Conservation (phyloP, 2,113 vertebrate genomes). For the Eubucco bourcierii region DNA sequence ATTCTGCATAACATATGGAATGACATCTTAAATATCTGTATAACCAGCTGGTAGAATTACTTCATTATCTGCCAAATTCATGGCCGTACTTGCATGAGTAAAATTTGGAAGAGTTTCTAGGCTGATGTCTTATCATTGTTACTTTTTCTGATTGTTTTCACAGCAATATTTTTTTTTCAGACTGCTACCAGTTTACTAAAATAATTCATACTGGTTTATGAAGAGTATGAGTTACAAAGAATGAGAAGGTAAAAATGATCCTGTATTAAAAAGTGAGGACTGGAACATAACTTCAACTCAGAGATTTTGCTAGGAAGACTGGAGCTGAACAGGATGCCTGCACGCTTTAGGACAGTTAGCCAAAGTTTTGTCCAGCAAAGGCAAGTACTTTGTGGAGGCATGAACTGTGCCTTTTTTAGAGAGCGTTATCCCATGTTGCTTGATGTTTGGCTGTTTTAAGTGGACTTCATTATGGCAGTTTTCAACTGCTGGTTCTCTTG, state of each 20-base stretch:
- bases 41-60: conserved; percentile 25
- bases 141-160: not conserved
- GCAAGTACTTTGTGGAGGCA: not conserved
- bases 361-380: not conserved
- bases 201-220: not conserved
- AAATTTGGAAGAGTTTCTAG: not conserved
- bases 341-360: not conserved
- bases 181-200: not conserved
- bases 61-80: not conserved
- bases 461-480: not conserved
- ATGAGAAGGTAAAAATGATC: not conserved
- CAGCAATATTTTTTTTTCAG: not conserved
- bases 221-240: not conserved
- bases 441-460: not conserved
- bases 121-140: not conserved
- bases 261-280: not conserved
- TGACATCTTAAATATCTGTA: conserved; percentile 26
- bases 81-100: not conserved
- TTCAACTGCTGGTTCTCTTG: conserved; percentile 6
- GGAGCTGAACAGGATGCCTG: not conserved
- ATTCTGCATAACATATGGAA: conserved; percentile 29
- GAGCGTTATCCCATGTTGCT: not conserved
- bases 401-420: not conserved
- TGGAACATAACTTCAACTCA: not conserved
- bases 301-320: not conserved